Evolutionary conservation across 2,797 vertebrate genomes (phyloP), one percentile per base, ranked within the genome.

Genomic region (Remorina albescens): DNA sequence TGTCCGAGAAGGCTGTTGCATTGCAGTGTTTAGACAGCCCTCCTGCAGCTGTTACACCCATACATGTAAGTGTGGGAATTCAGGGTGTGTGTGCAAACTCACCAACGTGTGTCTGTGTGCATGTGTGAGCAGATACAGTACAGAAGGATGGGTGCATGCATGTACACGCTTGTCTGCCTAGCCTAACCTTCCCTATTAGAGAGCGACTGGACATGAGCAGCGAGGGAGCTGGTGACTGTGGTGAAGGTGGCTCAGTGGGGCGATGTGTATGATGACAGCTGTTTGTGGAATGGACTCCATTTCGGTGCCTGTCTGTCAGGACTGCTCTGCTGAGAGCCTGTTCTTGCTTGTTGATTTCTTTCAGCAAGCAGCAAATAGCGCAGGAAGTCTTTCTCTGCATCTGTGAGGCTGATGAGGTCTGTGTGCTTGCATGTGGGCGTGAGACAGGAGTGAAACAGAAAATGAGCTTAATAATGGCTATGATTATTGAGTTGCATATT

Each of bases 321-420:
- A 21, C 26, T 4, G 49, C 67, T 30, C 51, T 4, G 6, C 49
- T 1, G 10, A 51, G 72, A 86, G 75, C 90, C 60, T 92, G 91
- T 90, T 70, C 75, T 61, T 82, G 77, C 92, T 85, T 90, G 91
- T 85, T 77, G 69, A 78, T 83, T 55, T 81, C 82, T 82, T 82
- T 88, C 84, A 89, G 76, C 81, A 87, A 85, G 82, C 75, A 73
- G 26, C 54, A 75, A 90, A 90, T 84, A 80, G 83, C 88, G 49
- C 12, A 73, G 70, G 30, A 23, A 82, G 82, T 78, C 67, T 69
- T 55, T 81, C 66, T 63, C 51, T 53, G 67, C 82, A 84, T 84
- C 83, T 84, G 83, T 55, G 81, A 76, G 82, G 65, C 58, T 2
- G 64, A 59, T 51, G 58, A 78, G 69, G 69, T 47, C 51, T 49